A percentile compares a stretch with the other conserved stretches of the same genome.
Evolutionary conservation across 2,113 vertebrate genomes (phyloP).

Genomic region (Tachycineta bicolor): DNA sequence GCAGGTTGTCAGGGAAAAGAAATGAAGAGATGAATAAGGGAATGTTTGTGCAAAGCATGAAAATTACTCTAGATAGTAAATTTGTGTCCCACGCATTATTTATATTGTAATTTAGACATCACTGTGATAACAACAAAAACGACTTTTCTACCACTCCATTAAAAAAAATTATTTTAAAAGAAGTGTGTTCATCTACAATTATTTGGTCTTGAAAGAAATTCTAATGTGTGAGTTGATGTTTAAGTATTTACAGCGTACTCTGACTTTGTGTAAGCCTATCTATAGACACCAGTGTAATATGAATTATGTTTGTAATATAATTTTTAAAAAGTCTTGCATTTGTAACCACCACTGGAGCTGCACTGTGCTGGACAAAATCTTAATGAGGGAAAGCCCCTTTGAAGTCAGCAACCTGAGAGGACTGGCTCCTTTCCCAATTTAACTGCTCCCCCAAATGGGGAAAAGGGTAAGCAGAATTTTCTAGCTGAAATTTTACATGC

Average conservation of each 20-base stretch:
- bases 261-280: neutral
- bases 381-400: neutral
- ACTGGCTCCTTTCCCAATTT: neutral
- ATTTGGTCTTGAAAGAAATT: neutral
- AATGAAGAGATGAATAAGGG: neutral
- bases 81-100: neutral
- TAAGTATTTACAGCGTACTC: neutral
- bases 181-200: neutral
- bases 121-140: neutral
- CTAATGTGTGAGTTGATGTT: neutral
- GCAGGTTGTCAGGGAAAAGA: constrained; percentile 4
- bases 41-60: neutral
- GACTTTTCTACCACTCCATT: neutral
- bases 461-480: neutral
- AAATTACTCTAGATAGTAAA: neutral
- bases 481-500: neutral
- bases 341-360: neutral
- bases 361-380: neutral
- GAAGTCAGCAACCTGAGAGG: neutral
- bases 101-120: neutral
- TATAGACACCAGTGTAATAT: neutral
- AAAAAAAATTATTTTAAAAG: neutral
- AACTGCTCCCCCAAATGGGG: rapidly evolving
- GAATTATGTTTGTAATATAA: neutral
- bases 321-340: neutral